A percentile compares a stretch with the other conserved stretches of the same genome.
Evolutionary conservation across 2,797 vertebrate species (phyloP).

Genomic region (Oreonectes daqikongensis): DNA sequence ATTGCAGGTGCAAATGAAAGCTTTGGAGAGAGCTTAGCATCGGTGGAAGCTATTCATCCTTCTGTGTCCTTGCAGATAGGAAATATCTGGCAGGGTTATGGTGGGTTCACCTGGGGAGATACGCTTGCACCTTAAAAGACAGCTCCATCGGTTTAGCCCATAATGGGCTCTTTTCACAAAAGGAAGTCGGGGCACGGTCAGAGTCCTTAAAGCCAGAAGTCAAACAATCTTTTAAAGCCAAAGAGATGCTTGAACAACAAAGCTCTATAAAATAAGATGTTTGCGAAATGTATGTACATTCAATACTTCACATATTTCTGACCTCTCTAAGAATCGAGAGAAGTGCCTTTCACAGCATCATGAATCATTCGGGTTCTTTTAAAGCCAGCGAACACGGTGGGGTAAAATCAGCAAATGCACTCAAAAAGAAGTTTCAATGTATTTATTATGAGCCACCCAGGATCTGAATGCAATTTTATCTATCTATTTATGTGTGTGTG

Average conservation of each 20-base stretch:
- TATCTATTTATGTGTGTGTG: too few species aligned
- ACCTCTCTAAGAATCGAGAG: slow-evolving; percentile 6
- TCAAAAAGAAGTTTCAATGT: slow-evolving; percentile 23
- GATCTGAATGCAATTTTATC: slow-evolving; percentile 17
- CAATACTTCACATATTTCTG: slow-evolving; percentile 1
- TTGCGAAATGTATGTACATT: slow-evolving; percentile 38
- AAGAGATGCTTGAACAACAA: slow-evolving; percentile 26
- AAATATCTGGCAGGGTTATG: slow-evolving; percentile 69
- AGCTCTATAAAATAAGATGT: slow-evolving; percentile 32
- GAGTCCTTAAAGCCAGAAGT: slow-evolving; percentile 38
- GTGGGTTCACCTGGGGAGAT: slow-evolving; percentile 40
- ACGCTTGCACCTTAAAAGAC: slow-evolving; percentile 31
- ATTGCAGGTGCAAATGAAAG: slow-evolving; percentile 80
- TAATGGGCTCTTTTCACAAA: slow-evolving; percentile 40
- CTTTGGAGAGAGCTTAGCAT: slow-evolving; percentile 63
- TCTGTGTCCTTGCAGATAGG: slow-evolving; percentile 70
- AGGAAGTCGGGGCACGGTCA: slow-evolving; percentile 16
- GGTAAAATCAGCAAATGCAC: slow-evolving; percentile 16
- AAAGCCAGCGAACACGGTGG: slow-evolving; percentile 19
- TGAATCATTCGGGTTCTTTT: slow-evolving; percentile 33
- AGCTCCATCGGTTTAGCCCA: slow-evolving; percentile 38
- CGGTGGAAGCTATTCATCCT: slow-evolving; percentile 77
- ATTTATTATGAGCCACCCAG: slow-evolving; percentile 35
- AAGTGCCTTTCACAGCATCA: slow-evolving; percentile 24
- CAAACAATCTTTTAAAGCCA: slow-evolving; percentile 26